Evolutionary conservation across 1,140 invertebrate genomes (phyloP), one percentile per base, ranked within the genome.

Genomic region (Drosophila saltans): DNA sequence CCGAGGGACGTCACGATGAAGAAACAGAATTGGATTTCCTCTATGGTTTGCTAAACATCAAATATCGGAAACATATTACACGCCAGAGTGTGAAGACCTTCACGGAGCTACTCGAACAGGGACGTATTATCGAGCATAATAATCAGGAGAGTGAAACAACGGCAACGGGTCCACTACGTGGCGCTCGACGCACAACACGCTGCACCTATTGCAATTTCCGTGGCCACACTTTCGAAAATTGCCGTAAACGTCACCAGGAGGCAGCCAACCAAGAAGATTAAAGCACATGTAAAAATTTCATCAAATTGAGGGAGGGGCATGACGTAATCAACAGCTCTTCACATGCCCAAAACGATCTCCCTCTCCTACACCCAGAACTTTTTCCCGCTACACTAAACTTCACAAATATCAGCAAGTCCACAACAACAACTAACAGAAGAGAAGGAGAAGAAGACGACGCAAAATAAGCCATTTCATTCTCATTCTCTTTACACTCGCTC

Each of bases 11-110:
- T 11, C 91, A 92, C 63, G 67, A 88, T 56, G 91, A 92, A 60
- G 90, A 92, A 43, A 83, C 80, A 10, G 86, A 92, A 28, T 16
- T 92, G 71, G 91, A 92, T 61, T 89, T 92, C 24, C 60, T 92
- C 21, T 92, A 92, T 57, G 90, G 91, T 5, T 72, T 91, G 57
- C 67, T 92, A 36, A 81, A 89, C 57, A 80, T 90, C 58, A 91
- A 91, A 60, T 91, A 89, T 55, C 90, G 90, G 28, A 82, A 91
- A 59, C 75, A 91, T 57, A 90, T 91, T 33, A 9, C 83, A 9
- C 90, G 90, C 40, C 76, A 78, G 6, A 62, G 69, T 56, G 40
- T 91, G 8, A 41, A 66, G 11, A 75, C 90, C 36, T 91, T 91
- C 59, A 76, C 78, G 26, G 86, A 89, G 7, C 74, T 91, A 24